phyloP scores from a whole-genome alignment of 37 sponge, comb jelly and placozoan genomes.

The Amphimedon queenslandica region DNA sequence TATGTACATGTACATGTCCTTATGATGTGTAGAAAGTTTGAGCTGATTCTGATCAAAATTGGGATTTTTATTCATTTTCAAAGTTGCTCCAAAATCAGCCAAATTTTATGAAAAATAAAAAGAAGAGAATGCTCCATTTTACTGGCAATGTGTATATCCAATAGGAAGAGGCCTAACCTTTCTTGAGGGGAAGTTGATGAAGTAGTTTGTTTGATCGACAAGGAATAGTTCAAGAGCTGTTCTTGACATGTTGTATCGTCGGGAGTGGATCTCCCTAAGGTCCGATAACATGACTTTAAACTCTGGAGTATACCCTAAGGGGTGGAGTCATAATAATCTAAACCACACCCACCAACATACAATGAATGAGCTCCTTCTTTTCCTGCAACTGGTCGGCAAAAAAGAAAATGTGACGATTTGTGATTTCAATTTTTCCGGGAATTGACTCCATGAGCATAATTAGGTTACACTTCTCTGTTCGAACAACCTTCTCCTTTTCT shows the following conservation, averaged over 20 bases:
- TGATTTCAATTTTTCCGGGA: constrained; percentile 81
- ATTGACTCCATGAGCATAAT: constrained; percentile 67
- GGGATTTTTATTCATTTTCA: no score
- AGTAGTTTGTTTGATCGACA: constrained; percentile 92
- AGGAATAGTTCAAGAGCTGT: constrained; percentile 94
- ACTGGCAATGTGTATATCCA: no score
- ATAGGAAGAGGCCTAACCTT: no score
- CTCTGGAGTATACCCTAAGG: constrained; percentile 52
- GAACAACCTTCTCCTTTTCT: constrained; percentile 33
- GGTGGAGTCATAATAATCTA: background rate
- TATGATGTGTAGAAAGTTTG: no score
- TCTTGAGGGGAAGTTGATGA: constrained; percentile 77
- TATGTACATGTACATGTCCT: no score
- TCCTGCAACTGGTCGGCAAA: constrained; percentile 43
- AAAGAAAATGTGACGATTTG: constrained; percentile 81
- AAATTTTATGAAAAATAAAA: no score
- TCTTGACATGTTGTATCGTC: constrained; percentile 86
- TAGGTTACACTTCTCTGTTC: constrained; percentile 58
- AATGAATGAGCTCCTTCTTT: constrained; percentile 25
- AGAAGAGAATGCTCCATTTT: no score
- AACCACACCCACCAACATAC: background rate
- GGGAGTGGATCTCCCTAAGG: constrained; percentile 84
- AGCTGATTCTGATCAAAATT: no score
- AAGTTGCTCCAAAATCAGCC: no score
- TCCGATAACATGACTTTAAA: constrained; percentile 62